Base-by-base conservation (phyloP, 2,113 vertebrate species). In the Bubo scandiacus region DNA sequence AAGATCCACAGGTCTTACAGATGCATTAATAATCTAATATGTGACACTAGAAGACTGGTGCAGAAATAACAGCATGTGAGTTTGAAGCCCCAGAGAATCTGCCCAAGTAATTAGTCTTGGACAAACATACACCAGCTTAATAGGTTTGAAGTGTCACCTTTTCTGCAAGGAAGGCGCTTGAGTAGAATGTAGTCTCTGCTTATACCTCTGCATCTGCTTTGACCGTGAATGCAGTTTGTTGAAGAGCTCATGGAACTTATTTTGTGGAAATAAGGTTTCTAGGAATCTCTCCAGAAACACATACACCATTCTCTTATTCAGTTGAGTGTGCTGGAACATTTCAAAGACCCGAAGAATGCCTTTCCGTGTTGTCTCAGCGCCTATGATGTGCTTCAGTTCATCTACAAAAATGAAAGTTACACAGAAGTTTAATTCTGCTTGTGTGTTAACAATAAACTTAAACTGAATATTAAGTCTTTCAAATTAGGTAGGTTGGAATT, bases 331-430 rank as follows among this genome's bases (percentile, higher is more conserved):
- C 98, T 99, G 99, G 97, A 99, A 99, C 99, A 99, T 99, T 98
- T 99, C 99, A 77, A 99, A 99, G 94, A 99, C 99, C 7, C 99
- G 99, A 93, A 99, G 99, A 94, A 99, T 99, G 96, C 99, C 99
- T 86, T 99, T 99, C 59, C 99, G 98, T 1, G 99, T 99, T 65
- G 99, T 99, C 94, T 98, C 98, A n/a, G 98, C 98, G 2, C 98
- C 98, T 88, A 99, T 98, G 95, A 99, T 99, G 96, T 98, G 98
- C 96, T 98, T 99, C 96, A 99, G 94, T 86, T 99, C 98, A 97
- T 99, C 98, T 99, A 96, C 70, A 95, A 79, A 96, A 94, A 94
- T 4, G 19, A 87, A 58, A 94, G 62, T 72, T 36, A 83, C 25
- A 52, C 9, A 63, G 12, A 81, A 62, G 16, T 81, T 97, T 36